Conservation (phyloP, 2,888 invertebrate species). For the Phyllotreta cruciferae region DNA sequence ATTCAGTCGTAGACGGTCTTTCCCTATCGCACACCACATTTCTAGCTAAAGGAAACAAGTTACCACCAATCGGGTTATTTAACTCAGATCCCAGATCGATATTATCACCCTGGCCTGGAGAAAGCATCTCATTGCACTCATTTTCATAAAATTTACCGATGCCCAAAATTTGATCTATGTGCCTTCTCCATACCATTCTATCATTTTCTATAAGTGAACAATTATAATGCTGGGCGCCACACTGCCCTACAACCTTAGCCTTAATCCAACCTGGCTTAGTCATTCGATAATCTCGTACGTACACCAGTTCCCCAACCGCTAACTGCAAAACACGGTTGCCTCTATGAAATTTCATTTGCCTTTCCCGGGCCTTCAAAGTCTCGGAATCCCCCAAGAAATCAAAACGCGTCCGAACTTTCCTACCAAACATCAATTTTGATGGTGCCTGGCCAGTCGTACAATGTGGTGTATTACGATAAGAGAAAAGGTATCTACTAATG, state of each 20-base stretch:
- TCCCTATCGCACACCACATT: no score
- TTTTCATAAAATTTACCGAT: slow-evolving; percentile 18
- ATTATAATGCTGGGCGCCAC: slow-evolving; percentile 18
- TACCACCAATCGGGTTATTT: background rate
- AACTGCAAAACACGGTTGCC: slow-evolving; percentile 17
- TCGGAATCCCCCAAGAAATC: slow-evolving; percentile 6
- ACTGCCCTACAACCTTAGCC: slow-evolving; percentile 3
- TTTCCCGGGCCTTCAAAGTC: slow-evolving; percentile 5
- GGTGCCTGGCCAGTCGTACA: slow-evolving; percentile 27
- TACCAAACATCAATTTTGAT: slow-evolving; percentile 28
- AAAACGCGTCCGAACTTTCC: slow-evolving; percentile 9
- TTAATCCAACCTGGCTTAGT: slow-evolving; percentile 8
- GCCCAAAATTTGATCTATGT: slow-evolving; percentile 17
- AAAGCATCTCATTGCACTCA: slow-evolving; percentile 6
- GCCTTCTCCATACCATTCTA: slow-evolving; percentile 20
- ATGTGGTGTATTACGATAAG: slow-evolving; percentile 29
- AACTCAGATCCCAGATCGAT: slow-evolving; percentile 1
- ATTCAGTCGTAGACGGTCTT: no score
- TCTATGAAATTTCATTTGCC: slow-evolving; percentile 17
- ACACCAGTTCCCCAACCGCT: slow-evolving; percentile 12
- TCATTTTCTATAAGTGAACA: slow-evolving; percentile 20
- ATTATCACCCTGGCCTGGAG: background rate
- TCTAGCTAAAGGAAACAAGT: no score
- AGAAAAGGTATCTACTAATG: slow-evolving; percentile 28
- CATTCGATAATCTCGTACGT: slow-evolving; percentile 9